Base-by-base conservation (phyloP, 2,797 vertebrate genomes). In the Serranus cabrilla region DNA sequence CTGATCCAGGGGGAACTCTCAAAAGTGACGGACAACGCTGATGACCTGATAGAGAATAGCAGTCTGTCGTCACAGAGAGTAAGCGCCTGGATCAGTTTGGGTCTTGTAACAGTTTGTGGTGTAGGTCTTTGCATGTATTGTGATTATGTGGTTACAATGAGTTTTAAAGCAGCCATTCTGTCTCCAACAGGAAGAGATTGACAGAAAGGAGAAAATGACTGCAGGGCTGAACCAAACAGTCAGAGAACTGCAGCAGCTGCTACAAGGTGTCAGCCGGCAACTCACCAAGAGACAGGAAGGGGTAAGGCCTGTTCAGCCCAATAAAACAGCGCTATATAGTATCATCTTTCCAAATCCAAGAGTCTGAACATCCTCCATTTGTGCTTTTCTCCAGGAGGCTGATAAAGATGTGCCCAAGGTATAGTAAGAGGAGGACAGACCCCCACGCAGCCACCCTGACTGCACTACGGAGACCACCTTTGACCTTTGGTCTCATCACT, bases 1-100 rank as follows among this genome's bases (percentile, higher is more conserved):
- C 92, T 96, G 85, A 98, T 99, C 55, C 97, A 98, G 90, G 96
- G 93, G 60, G 97, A 98, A 93, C 96, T 99, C 71, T 94, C 96
- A 14, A 98, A 97, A 88, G 95, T 95, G 83, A 86, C 93, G 1
- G 96, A 94, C 78, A 96, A 96, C 45, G 86, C 89, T 31, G 95
- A 94, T 18, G 95, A 94, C 21, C 94, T 98, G 91, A 97, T 97
- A 59, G 97, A 98, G 73, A 98, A 98, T 76, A 98, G 96, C 85
- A 96, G 93, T 25, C 89, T 96, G 87, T 95, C 95, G 47, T 94
- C 95, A 76, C 96, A 97, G 88, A 92, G 23, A 80, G 97, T 99
- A 89, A 94, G 96, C 81, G 13, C 27, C 55, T 17, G 45, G 34
- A 27, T 12, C 9, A 43, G 12, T 39, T 20, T 18, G 49, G 56